Evolutionary conservation across 2,888 invertebrate species (phyloP).

Genomic region (Amiota communis): DNA sequence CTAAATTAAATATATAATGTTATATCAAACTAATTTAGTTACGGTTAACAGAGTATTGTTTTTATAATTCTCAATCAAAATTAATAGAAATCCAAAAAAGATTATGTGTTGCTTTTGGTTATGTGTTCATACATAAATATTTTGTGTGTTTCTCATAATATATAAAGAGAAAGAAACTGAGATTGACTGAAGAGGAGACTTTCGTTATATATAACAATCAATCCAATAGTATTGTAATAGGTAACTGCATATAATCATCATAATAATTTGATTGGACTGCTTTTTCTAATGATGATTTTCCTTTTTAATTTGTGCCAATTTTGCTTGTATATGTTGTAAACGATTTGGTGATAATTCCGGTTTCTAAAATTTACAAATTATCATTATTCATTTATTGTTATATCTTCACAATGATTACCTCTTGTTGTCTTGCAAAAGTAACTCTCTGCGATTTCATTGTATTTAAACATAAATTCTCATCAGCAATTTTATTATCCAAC

Average conservation of each 20-base stretch:
- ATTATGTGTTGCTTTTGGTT: too few relatives aligned
- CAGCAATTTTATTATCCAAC: conserved; percentile 72
- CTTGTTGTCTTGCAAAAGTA: conserved; percentile 67
- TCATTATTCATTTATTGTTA: neutral
- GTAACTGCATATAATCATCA: too few relatives aligned
- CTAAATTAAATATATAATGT: neutral
- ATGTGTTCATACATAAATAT: too few relatives aligned
- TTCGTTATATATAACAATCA: too few relatives aligned
- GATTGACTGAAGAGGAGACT: too few relatives aligned
- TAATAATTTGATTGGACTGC: conserved; percentile 35
- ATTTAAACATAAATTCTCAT: conserved; percentile 73
- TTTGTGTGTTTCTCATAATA: too few relatives aligned
- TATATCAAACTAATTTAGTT: neutral
- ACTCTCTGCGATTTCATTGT: conserved; percentile 69
- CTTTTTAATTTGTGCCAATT: conserved; percentile 72
- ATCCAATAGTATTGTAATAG: too few relatives aligned
- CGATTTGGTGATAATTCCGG: conserved; percentile 72
- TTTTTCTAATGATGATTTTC: conserved; percentile 65
- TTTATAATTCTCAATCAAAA: too few relatives aligned
- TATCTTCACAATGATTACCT: conserved; percentile 57
- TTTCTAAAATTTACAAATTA: conserved; percentile 55
- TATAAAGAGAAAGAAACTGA: too few relatives aligned
- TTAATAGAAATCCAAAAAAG: too few relatives aligned
- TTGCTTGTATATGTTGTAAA: conserved; percentile 72
- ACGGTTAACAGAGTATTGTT: neutral